Conservation (phyloP, 2,888 invertebrate species). For the Ypsolopha scabrella region DNA sequence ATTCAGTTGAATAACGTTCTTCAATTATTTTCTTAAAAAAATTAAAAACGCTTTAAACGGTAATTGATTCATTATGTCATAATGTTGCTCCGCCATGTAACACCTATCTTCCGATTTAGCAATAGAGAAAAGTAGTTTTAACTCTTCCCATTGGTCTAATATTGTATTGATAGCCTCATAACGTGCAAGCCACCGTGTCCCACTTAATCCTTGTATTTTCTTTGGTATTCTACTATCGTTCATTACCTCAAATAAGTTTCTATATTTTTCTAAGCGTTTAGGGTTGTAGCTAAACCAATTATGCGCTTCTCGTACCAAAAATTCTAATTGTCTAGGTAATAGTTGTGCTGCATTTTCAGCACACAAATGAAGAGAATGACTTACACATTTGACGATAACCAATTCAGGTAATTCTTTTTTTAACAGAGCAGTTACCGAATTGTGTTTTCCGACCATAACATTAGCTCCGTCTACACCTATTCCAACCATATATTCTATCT, state of each 20-base stretch:
- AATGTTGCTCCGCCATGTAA: background rate
- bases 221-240: background rate
- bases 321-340: background rate
- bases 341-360: background rate
- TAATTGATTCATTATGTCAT: too few species aligned
- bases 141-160: background rate
- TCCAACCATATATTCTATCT: conserved; percentile 1
- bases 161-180: background rate
- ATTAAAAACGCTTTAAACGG: too few species aligned
- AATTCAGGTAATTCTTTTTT: background rate
- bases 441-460: background rate
- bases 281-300: background rate
- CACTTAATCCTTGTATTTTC: background rate
- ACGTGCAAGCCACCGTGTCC: background rate
- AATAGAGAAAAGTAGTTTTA: background rate
- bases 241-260: background rate
- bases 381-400: background rate
- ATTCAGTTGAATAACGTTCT: too few species aligned
- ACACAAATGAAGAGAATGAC: background rate
- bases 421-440: background rate
- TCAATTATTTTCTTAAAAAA: too few species aligned
- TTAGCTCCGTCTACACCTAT: background rate
- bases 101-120: background rate
- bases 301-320: background rate
- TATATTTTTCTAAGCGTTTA: background rate